phyloP scores from a whole-genome alignment of 2,113 vertebrate species.

The Pungitius pungitius region DNA sequence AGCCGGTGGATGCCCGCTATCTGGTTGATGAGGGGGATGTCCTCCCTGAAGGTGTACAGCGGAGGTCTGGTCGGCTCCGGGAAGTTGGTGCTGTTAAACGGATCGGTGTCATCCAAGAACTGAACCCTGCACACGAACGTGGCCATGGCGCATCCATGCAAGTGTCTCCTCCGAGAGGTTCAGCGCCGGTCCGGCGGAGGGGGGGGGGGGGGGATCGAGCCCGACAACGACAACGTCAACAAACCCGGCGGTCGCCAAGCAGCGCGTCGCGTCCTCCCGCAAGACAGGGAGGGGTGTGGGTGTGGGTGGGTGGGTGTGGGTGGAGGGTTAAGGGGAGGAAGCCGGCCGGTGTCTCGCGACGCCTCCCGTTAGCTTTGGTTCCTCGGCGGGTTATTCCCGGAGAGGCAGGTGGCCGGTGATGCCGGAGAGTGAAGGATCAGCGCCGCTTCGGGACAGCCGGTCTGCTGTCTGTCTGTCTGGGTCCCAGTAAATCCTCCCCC shows the following conservation, averaged over 20 bases:
- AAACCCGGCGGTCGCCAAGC: slow-evolving; percentile 64
- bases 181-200: background rate
- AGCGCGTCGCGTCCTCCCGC: slow-evolving; percentile 35
- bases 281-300: background rate
- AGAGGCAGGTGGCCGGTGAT: slow-evolving; percentile 69
- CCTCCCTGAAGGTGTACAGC: slow-evolving; percentile 89
- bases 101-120: slow-evolving; percentile 95
- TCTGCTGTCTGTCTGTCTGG: slow-evolving; percentile 74
- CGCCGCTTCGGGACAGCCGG: slow-evolving; percentile 72
- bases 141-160: slow-evolving; percentile 89
- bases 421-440: slow-evolving; percentile 71
- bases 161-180: slow-evolving; percentile 45
- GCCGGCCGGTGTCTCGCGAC: background rate
- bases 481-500: slow-evolving; percentile 65
- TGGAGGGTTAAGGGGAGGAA: background rate
- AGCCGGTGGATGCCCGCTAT: slow-evolving; percentile 89
- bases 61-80: slow-evolving; percentile 92
- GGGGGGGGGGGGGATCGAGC: background rate
- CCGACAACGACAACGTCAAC: slow-evolving; percentile 70
- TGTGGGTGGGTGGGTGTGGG: background rate
- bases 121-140: slow-evolving; percentile 92
- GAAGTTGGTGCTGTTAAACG: slow-evolving; percentile 95
- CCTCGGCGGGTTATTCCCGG: slow-evolving; percentile 45
- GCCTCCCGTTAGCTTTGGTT: background rate
- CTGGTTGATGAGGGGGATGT: slow-evolving; percentile 91